phyloP scores from a whole-genome alignment of 1,140 invertebrate species.

The Linepithema humile region DNA sequence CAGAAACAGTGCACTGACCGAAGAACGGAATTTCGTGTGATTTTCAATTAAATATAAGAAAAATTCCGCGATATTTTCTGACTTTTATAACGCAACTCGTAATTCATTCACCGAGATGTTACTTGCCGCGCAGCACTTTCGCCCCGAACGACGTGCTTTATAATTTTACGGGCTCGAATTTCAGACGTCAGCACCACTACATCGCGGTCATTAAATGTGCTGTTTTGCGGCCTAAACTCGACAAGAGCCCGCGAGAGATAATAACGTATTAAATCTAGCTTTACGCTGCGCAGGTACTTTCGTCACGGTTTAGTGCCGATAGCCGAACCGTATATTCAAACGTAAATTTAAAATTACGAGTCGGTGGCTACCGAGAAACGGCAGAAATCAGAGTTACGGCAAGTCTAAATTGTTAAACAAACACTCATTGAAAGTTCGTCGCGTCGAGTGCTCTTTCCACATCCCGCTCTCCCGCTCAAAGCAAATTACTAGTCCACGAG shows the following conservation, averaged over 20 bases:
- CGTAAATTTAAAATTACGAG: neutral
- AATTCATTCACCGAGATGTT: constrained; percentile 72
- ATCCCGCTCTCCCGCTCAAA: constrained; percentile 37
- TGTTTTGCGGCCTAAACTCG: constrained; percentile 24
- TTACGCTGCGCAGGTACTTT: constrained; percentile 5
- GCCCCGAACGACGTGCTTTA: constrained; percentile 76
- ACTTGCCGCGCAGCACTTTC: constrained; percentile 72
- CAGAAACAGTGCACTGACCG: too few species aligned
- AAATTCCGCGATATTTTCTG: neutral
- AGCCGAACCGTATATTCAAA: neutral
- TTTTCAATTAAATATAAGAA: too few species aligned
- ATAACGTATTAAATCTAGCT: constrained; percentile 31
- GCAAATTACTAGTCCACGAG: constrained; percentile 67
- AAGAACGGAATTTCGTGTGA: too few species aligned
- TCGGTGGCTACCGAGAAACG: neutral
- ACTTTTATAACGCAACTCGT: constrained; percentile 74
- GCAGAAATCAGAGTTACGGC: constrained; percentile 24
- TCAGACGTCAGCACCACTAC: constrained; percentile 43
- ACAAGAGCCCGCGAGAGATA: neutral
- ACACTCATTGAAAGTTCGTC: constrained; percentile 31
- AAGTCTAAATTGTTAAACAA: constrained; percentile 47
- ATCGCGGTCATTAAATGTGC: constrained; percentile 11
- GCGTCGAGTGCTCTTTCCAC: constrained; percentile 17
- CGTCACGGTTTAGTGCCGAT: neutral
- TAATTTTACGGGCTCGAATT: constrained; percentile 74